Evolutionary conservation across 2,888 invertebrate species (phyloP).

Genomic region (Hypomecis punctinalis): DNA sequence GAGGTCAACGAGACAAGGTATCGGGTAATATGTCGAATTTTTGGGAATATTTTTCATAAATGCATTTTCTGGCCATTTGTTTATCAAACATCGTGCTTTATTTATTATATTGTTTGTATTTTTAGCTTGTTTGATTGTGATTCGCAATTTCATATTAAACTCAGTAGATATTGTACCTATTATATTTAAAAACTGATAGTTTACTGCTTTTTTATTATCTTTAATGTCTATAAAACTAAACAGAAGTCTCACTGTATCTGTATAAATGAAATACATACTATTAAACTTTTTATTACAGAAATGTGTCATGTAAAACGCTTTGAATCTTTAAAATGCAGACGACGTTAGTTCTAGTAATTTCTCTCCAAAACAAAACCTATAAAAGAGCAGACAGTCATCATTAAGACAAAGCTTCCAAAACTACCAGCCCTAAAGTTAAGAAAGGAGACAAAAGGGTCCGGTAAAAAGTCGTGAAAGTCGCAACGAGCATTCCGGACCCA

Average conservation of each 20-base stretch:
- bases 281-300: too few relatives aligned
- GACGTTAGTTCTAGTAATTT: neutral
- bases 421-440: constrained; percentile 48
- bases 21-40: neutral
- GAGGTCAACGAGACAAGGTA: constrained; percentile 1
- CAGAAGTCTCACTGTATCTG: too few relatives aligned
- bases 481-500: constrained; percentile 66
- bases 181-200: too few relatives aligned
- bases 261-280: too few relatives aligned
- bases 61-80: too few relatives aligned
- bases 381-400: constrained; percentile 8
- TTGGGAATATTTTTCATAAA: neutral
- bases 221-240: too few relatives aligned
- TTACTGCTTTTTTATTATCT: too few relatives aligned
- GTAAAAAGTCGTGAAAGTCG: constrained; percentile 65
- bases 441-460: constrained; percentile 63
- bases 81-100: neutral
- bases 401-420: constrained; percentile 10
- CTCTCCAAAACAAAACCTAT: constrained; percentile 3
- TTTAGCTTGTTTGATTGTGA: too few relatives aligned
- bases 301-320: too few relatives aligned
- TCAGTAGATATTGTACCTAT: too few relatives aligned
- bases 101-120: too few relatives aligned
- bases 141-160: too few relatives aligned
- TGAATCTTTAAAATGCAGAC: neutral